Percentiles rank a stretch among this genome's conserved stretches.
Evolutionary conservation across 1,140 invertebrate genomes (phyloP).

Genomic region (Drosophila malerkotliana): DNA sequence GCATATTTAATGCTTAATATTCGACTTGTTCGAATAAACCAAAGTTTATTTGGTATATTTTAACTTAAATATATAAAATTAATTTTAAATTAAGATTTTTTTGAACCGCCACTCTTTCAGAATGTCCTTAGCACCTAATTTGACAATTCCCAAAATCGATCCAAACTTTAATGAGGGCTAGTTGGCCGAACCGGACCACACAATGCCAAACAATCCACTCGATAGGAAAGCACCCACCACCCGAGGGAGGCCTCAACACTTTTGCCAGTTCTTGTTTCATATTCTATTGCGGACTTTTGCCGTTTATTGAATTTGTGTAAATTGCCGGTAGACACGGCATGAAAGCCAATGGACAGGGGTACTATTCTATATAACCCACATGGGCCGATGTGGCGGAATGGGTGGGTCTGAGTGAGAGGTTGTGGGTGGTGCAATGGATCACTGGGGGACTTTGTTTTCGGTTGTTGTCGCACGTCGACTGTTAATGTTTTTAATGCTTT

Average conservation of each 20-base stretch:
- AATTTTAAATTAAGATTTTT: background rate
- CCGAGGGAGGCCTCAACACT: conserved; percentile 33
- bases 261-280: conserved; percentile 33
- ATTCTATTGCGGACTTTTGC: conserved; percentile 30
- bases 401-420: background rate
- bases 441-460: conserved; percentile 14
- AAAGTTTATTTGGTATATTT: no score
- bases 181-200: conserved; percentile 4
- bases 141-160: conserved; percentile 46
- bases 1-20: no score
- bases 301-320: conserved; percentile 79
- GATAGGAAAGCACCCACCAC: background rate
- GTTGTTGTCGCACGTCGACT: conserved; percentile 39
- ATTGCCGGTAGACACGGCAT: conserved; percentile 68
- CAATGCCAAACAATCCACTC: background rate
- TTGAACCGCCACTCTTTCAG: background rate
- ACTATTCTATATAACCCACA: conserved; percentile 8
- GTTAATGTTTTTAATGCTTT: conserved; percentile 69
- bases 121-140: conserved; percentile 14
- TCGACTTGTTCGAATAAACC: no score
- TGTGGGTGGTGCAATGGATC: conserved; percentile 7
- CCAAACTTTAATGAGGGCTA: conserved; percentile 34
- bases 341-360: conserved; percentile 23
- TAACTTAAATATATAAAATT: no score
- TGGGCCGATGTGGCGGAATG: conserved; percentile 12